Evolutionary conservation across 2,113 vertebrate species (phyloP).

Genomic region (Aptenodytes patagonicus): DNA sequence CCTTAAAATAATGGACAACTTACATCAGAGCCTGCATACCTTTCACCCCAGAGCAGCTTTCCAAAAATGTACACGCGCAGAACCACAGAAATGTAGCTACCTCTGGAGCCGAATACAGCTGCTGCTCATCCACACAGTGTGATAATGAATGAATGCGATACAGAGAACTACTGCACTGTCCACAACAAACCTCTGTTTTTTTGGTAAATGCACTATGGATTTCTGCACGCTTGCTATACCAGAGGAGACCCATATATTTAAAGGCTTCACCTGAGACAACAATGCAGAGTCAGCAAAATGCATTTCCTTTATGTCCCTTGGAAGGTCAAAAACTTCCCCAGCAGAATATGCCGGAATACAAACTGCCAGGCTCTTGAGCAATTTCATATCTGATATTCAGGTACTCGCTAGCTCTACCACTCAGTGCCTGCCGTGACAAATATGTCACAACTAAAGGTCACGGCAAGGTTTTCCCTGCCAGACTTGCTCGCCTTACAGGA

Average conservation of each 20-base stretch:
- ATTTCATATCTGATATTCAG: slow-evolving; percentile 25
- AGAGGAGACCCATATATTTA: not conserved
- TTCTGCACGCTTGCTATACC: not conserved
- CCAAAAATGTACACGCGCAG: not conserved
- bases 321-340: slow-evolving; percentile 14
- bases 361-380: not conserved
- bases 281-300: not conserved
- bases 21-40: not conserved
- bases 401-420: not conserved
- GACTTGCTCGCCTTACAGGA: not conserved
- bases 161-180: not conserved
- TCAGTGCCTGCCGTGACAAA: not conserved
- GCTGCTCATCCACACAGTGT: not conserved
- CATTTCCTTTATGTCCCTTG: not conserved
- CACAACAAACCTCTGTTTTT: not conserved
- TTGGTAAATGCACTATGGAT: not conserved
- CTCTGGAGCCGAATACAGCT: not conserved
- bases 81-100: not conserved
- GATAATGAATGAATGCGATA: not conserved
- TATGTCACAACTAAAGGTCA: slow-evolving; percentile 26
- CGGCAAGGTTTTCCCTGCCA: not conserved
- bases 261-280: slow-evolving; percentile 5
- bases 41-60: not conserved
- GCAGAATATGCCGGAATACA: not conserved
- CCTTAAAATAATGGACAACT: not conserved